phyloP scores from a whole-genome alignment of 2,113 vertebrate species.

The Agapornis roseicollis region DNA sequence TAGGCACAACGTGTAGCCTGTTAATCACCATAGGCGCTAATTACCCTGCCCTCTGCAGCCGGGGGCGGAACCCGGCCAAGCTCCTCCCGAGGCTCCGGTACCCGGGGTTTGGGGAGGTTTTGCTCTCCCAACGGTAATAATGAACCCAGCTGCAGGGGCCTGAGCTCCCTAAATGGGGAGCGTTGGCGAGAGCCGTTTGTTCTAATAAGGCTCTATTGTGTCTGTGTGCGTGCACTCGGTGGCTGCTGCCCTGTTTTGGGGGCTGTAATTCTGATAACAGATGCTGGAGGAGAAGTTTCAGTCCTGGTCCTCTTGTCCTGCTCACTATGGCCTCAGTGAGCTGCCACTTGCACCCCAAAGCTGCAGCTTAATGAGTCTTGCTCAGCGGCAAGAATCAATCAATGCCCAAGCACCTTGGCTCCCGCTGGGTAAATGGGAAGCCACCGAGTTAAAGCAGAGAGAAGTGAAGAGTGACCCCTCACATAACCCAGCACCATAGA shows the following conservation, averaged over 20 bases:
- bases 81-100: neutral
- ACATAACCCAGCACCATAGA: rapidly evolving
- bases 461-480: neutral
- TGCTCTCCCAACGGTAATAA: neutral
- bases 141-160: constrained; percentile 39
- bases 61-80: neutral
- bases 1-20: neutral
- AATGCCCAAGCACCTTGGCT: neutral
- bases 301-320: neutral
- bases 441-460: neutral
- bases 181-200: neutral
- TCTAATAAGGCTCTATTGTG: neutral
- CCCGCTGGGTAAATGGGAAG: neutral
- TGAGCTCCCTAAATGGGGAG: neutral
- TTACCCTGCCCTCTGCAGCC: neutral
- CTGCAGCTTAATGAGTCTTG: constrained; percentile 34
- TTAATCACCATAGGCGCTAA: neutral
- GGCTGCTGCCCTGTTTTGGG: neutral
- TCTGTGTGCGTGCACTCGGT: rapidly evolving
- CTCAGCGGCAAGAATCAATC: constrained; percentile 28
- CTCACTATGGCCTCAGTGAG: neutral
- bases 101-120: neutral
- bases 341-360: constrained; percentile 11
- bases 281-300: constrained; percentile 1
- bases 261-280: neutral